Conservation (phyloP, 2,113 vertebrate species). For the Percina caprodes region DNA sequence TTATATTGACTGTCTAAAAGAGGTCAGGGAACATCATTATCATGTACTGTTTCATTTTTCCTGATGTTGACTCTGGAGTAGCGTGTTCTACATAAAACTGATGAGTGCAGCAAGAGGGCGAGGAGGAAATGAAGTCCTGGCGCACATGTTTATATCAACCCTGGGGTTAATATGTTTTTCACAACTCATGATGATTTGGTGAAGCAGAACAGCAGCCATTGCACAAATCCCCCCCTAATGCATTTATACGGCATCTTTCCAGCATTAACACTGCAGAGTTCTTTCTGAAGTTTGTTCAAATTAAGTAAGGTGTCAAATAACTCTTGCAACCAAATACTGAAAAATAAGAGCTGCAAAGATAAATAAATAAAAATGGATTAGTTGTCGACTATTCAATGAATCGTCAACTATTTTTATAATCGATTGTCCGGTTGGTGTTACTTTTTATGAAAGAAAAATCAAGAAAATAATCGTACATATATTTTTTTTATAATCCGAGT, state of each 20-base stretch:
- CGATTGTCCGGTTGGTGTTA: no score
- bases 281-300: slow-evolving; percentile 20
- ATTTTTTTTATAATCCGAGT: background rate
- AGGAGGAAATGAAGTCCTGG: slow-evolving; percentile 76
- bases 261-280: slow-evolving; percentile 20
- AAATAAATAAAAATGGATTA: no score
- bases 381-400: no score
- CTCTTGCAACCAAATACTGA: background rate
- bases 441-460: no score
- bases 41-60: slow-evolving; percentile 65
- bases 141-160: slow-evolving; percentile 70
- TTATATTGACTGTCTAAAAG: slow-evolving; percentile 63
- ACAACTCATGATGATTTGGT: slow-evolving; percentile 59
- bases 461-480: no score
- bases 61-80: slow-evolving; percentile 69
- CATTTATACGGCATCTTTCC: slow-evolving; percentile 7
- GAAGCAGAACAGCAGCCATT: slow-evolving; percentile 60
- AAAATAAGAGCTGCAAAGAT: no score
- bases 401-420: no score
- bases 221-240: slow-evolving; percentile 53
- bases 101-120: slow-evolving; percentile 74
- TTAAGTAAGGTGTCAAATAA: slow-evolving; percentile 19
- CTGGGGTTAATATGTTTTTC: slow-evolving; percentile 75
- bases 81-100: slow-evolving; percentile 74
- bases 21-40: slow-evolving; percentile 77